Percentiles rank a stretch among this genome's conserved stretches.
Evolutionary conservation across 1,140 invertebrate species (phyloP).

Genomic region (Eriosoma lanigerum): DNA sequence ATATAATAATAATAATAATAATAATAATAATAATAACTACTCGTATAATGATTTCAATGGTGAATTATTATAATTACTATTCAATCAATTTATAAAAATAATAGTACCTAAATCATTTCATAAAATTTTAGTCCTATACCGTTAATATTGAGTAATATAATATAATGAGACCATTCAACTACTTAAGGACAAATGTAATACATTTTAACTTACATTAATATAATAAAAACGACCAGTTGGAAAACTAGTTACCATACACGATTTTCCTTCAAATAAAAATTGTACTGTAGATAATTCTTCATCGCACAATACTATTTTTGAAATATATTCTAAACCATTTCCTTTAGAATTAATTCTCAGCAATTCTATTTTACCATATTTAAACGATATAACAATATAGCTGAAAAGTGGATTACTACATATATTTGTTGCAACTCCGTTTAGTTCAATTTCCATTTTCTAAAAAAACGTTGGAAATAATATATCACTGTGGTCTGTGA

Average conservation of each 20-base stretch:
- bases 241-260: slow-evolving; percentile 10
- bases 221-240: slow-evolving; percentile 29
- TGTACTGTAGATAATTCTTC: slow-evolving; percentile 24
- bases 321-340: neutral
- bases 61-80: neutral
- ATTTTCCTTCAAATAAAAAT: slow-evolving; percentile 15
- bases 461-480: neutral
- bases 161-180: neutral
- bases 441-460: slow-evolving; percentile 9
- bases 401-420: slow-evolving; percentile 19
- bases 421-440: neutral
- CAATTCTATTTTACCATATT: slow-evolving; percentile 40
- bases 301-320: slow-evolving; percentile 34
- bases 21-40: no score
- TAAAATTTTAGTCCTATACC: neutral
- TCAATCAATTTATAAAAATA: neutral
- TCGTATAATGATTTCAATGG: neutral
- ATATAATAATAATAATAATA: no score
- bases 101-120: neutral
- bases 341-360: neutral
- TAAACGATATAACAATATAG: slow-evolving; percentile 27
- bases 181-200: no score
- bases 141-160: neutral
- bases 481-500: neutral
- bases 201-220: slow-evolving; percentile 8